Percentiles rank a stretch among this genome's conserved stretches.
These are phyloP conservation scores for Acyrthosiphon pisum DNA, from an alignment of 1,140 invertebrate genomes.

Conservation along the genomic window DNA sequence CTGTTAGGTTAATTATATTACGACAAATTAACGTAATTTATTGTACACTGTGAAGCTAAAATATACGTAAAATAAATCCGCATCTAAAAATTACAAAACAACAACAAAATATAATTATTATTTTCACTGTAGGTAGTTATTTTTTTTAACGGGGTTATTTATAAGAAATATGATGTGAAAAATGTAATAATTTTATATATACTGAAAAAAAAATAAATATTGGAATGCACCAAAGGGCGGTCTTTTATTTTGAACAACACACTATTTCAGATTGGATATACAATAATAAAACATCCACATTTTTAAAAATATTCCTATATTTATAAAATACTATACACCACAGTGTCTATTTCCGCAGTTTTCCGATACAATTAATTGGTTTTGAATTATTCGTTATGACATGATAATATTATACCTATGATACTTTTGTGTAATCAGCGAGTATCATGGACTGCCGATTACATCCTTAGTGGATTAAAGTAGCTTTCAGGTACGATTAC, in stretches of 20 bases:
- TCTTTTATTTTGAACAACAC: neutral
- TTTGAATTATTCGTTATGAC: neutral
- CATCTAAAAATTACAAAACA: no score
- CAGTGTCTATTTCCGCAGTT: neutral
- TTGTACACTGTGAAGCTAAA: neutral
- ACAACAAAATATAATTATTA: neutral
- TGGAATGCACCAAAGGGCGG: neutral
- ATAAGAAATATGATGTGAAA: neutral
- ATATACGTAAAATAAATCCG: neutral
- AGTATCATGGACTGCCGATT: neutral
- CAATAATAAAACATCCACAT: neutral
- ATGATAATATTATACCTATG: neutral
- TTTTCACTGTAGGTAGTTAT: neutral
- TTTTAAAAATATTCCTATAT: neutral
- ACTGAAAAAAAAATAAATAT: neutral
- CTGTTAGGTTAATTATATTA: neutral
- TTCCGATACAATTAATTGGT: neutral
- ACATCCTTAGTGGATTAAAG: neutral
- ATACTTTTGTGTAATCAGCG: neutral
- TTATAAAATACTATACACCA: neutral
- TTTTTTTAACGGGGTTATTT: neutral
- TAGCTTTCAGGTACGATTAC: neutral
- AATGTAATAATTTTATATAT: neutral
- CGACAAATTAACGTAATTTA: neutral
- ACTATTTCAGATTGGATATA: neutral